A percentile compares a stretch with the other conserved stretches of the same genome.
Conservation (phyloP, 2,888 invertebrate species). For the Noctua comes region DNA sequence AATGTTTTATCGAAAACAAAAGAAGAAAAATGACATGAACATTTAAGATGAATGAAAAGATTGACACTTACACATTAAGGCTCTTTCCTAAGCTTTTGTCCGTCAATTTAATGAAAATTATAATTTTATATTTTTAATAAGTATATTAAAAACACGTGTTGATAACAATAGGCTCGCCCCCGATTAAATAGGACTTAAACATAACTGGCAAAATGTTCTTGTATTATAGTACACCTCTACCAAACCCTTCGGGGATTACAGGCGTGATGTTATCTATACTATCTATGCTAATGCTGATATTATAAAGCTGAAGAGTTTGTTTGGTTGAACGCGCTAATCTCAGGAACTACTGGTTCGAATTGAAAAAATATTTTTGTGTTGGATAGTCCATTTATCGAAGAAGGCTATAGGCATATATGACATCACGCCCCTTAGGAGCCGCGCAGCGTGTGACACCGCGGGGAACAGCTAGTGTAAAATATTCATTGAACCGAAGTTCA, state of each 20-base stretch:
- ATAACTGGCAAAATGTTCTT: not conserved
- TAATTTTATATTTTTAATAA: not conserved
- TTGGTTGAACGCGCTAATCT: too few species aligned
- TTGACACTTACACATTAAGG: constrained; percentile 41
- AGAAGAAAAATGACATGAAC: constrained; percentile 11
- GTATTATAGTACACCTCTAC: not conserved
- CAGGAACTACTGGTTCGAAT: too few species aligned
- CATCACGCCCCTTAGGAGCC: too few species aligned
- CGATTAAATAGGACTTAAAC: too few species aligned
- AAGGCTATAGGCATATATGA: too few species aligned
- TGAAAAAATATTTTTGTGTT: too few species aligned
- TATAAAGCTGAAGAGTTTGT: too few species aligned
- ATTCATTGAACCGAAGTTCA: constrained; percentile 35
- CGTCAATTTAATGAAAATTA: not conserved
- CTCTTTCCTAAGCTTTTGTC: not conserved
- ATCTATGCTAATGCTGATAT: too few species aligned
- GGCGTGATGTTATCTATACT: not conserved
- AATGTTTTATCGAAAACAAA: constrained; percentile 27
- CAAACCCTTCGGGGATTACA: not conserved
- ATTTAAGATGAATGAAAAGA: constrained; percentile 8
- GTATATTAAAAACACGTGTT: not conserved
- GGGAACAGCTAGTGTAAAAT: too few species aligned
- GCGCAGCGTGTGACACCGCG: too few species aligned
- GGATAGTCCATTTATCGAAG: too few species aligned
- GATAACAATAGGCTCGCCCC: not conserved